Conservation (phyloP, 2,113 vertebrate genomes). For the Onychostruthus taczanowskii region DNA sequence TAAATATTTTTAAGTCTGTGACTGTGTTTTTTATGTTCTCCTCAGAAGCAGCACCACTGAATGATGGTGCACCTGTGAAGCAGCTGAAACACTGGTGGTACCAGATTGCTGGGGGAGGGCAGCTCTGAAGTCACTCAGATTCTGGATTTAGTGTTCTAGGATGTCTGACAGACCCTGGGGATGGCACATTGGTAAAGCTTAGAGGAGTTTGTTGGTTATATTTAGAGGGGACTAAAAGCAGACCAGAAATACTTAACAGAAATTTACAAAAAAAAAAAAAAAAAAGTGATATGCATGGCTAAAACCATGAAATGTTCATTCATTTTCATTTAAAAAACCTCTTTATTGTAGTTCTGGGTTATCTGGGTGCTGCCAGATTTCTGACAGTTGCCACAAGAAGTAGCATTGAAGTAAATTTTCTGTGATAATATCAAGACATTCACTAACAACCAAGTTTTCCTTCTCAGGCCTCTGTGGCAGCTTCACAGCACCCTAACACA, state of each 20-base stretch:
- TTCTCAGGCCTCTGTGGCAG: rapidly evolving
- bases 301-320: neutral
- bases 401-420: neutral
- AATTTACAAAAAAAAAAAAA: neutral
- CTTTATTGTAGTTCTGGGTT: neutral
- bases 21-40: neutral
- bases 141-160: neutral
- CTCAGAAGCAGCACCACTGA: neutral
- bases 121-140: neutral
- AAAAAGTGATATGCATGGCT: rapidly evolving
- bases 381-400: neutral
- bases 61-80: neutral
- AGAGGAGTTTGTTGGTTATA: neutral
- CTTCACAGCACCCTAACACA: neutral
- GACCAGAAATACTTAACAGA: neutral
- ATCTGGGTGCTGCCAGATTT: neutral
- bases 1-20: neutral
- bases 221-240: neutral
- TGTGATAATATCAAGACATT: rapidly evolving
- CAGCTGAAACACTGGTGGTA: neutral
- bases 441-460: neutral
- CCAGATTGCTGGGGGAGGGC: neutral
- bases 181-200: neutral
- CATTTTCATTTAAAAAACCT: neutral
- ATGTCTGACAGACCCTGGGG: neutral